Evolutionary conservation across 2,113 vertebrate genomes (phyloP), one percentile per base, ranked within the genome.

Genomic region (Paedocypris sp.): DNA sequence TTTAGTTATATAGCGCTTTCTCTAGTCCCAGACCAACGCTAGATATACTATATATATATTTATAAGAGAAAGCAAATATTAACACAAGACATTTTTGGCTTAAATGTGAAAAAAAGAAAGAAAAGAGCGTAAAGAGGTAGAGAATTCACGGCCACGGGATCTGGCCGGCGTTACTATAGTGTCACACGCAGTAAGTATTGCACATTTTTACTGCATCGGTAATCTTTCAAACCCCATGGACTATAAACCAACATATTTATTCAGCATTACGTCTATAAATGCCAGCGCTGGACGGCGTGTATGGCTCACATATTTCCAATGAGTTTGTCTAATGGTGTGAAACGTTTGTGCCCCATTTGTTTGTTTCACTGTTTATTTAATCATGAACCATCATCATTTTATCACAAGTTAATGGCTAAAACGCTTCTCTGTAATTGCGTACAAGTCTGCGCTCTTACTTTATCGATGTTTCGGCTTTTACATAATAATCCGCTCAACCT

Each of bases 291-390:
- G 53, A 38, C 61, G 31, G 16, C 29, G 18, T 10, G 15, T 19
- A 69, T 29, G 67, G 15, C 62, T 64, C 67, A 56, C 62, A 56
- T 57, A 54, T 54, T 69, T 46, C 49, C 62, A 65, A 69, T 69
- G 62, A 69, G 62, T 39, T 69, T 56, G 60, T 32, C 49, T 69
- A 69, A 69, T 69, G 62, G 42, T 13, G 48, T 48, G 62, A 69
- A 61, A 32, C 38, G 25, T 33, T 56, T 29, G 43, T 20, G 35
- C 56, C 23, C 41, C 11, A 25, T 64, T 57, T 65, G 47, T 69
- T 65, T 69, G 39, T 65, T 60, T 61, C 51, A 41, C 22, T 62
- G 57, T 66, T 70, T 56, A 70, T 60, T 65, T 70, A 70, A 70
- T 70, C 57, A 62, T 48, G 6, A 61, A 60, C 68, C 47, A 66